These are phyloP conservation scores for Cheilinus undulatus DNA, from an alignment of 2,113 vertebrate genomes.

Conservation along the genomic window DNA sequence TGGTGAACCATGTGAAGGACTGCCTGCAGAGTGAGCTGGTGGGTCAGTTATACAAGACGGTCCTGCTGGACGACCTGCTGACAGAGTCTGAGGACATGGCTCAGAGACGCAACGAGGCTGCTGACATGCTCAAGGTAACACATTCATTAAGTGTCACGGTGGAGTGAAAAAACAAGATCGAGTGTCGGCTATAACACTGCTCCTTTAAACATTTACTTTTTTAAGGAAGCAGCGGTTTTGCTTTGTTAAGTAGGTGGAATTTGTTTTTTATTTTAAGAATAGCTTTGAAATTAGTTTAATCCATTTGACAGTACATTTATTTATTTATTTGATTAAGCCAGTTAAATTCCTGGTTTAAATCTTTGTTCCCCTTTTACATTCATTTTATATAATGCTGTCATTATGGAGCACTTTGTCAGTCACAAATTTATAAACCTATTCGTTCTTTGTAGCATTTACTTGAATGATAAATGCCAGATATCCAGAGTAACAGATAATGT, in stretches of 20 bases:
- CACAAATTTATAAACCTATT: too few species aligned
- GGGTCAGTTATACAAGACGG: slow-evolving; percentile 94
- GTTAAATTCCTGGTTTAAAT: too few species aligned
- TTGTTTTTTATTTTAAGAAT: not conserved
- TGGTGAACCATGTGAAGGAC: slow-evolving; percentile 98
- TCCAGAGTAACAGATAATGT: too few species aligned
- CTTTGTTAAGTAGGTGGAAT: too few species aligned
- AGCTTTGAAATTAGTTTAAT: too few species aligned
- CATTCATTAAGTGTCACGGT: not conserved
- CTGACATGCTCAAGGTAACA: slow-evolving; percentile 96
- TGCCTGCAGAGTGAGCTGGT: slow-evolving; percentile 98
- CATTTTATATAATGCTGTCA: too few species aligned
- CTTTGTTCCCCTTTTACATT: too few species aligned
- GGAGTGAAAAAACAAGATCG: not conserved
- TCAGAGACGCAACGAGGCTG: slow-evolving; percentile 95
- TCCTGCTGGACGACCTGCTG: slow-evolving; percentile 93
- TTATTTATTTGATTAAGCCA: too few species aligned
- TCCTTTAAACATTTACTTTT: not conserved
- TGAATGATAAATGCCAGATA: too few species aligned
- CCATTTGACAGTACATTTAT: too few species aligned
- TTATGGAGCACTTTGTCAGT: too few species aligned
- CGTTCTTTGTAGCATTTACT: too few species aligned
- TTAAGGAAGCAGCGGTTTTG: not conserved
- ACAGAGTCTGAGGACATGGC: slow-evolving; percentile 99
- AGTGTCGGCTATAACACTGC: not conserved